Base-by-base conservation (phyloP, 2,797 vertebrate species). In the Orestias chungarensis region DNA sequence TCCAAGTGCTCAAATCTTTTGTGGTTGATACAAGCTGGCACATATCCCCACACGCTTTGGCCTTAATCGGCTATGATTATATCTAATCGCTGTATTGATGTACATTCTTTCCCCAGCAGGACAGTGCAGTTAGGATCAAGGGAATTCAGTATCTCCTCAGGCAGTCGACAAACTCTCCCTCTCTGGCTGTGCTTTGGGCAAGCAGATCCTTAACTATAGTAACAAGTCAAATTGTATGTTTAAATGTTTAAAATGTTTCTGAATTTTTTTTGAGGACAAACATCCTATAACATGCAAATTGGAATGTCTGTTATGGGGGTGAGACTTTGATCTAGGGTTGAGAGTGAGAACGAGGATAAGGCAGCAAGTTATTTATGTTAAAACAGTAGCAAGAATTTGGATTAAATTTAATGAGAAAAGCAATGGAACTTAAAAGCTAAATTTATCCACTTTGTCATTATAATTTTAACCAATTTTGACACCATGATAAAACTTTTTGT, bases 71-170 rank as follows among this genome's bases (percentile, higher is more conserved):
- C 87, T 87, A 89, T 96, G 93, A 96, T 96, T 96, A 93, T 89
- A 91, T 90, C 92, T 96, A 96, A 96, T 96, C 94, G 93, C 89
- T 93, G 87, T 93, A 94, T 94, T 95, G 95, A 96, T 95, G 92
- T 87, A 85, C 87, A 90, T 91, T 95, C 95, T 93, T 93, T 92
- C 92, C 92, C 79, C 92, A 94, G 93, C 91, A 94, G 94, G 95
- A 93, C 93, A 91, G 88, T 89, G 89, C 89, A 95, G 95, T 96
- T 95, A 96, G 88, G 94, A 95, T 94, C 92, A 95, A 93, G 93
- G 88, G 79, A 93, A 94, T 95, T 96, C 93, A 91, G 88, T 77
- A 87, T 91, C 93, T 95, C 93, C 91, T 94, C 88, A 92, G 94
- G 94, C 94, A 86, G 86, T 82, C 90, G 92, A 86, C 84, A 89